These are phyloP conservation scores for Dryomyza anilis DNA, from an alignment of 2,888 invertebrate species.

Conservation along the genomic window DNA sequence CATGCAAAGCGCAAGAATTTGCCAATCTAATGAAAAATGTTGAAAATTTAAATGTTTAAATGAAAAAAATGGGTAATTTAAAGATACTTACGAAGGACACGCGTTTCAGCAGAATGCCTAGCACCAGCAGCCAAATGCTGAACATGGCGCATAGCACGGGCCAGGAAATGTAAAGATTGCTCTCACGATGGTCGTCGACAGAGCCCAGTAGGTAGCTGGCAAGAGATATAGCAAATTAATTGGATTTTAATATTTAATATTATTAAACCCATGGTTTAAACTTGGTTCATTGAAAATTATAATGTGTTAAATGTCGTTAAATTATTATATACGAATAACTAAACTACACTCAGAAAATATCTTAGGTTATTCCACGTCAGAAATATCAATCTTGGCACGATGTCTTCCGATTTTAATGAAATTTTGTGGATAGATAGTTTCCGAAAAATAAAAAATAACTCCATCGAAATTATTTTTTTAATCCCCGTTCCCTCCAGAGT, in stretches of 20 bases:
- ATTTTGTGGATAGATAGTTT: too few relatives aligned
- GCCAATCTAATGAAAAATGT: constrained; percentile 47
- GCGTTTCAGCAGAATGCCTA: constrained; percentile 45
- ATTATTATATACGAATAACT: too few relatives aligned
- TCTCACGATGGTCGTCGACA: constrained; percentile 35
- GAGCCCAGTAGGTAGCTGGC: constrained; percentile 50
- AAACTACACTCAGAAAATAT: too few relatives aligned
- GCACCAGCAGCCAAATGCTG: constrained; percentile 48
- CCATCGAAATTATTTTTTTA: too few relatives aligned
- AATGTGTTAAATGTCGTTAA: too few relatives aligned
- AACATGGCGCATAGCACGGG: constrained; percentile 44
- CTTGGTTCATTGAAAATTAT: neutral
- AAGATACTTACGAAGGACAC: constrained; percentile 48
- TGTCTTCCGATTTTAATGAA: too few relatives aligned
- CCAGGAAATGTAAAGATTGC: constrained; percentile 46
- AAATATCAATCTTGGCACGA: too few relatives aligned
- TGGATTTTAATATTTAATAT: neutral
- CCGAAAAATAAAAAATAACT: too few relatives aligned
- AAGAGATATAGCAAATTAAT: neutral
- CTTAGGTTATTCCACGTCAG: too few relatives aligned
- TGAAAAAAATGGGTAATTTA: neutral
- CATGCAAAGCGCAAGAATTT: constrained; percentile 51
- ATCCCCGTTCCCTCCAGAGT: too few relatives aligned
- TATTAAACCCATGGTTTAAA: too few relatives aligned
- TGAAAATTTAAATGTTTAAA: constrained; percentile 16